phyloP scores from a whole-genome alignment of 2,113 vertebrate species.

The Porphyrio hochstetteri region DNA sequence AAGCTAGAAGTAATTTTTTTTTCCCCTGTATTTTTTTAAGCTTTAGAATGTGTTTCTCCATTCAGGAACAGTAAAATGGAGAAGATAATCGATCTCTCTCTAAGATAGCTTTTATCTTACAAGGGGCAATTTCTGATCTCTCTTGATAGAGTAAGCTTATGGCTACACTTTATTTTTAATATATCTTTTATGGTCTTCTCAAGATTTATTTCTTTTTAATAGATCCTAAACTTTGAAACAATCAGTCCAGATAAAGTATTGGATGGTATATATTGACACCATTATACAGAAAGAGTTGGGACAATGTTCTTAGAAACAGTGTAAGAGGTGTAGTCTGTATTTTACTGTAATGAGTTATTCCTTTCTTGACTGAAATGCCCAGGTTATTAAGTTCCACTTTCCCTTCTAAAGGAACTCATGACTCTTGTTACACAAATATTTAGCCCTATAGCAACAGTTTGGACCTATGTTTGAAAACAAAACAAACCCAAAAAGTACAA shows the following conservation, averaged over 20 bases:
- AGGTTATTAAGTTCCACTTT: background rate
- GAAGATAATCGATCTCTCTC: background rate
- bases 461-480: background rate
- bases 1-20: background rate
- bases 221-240: background rate
- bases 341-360: background rate
- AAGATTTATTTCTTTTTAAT: background rate
- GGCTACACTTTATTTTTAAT: background rate
- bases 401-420: background rate
- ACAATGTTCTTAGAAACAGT: background rate
- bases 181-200: background rate
- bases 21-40: background rate
- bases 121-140: conserved; percentile 13
- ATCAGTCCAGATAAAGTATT: background rate
- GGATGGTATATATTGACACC: background rate
- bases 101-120: conserved; percentile 24
- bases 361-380: background rate
- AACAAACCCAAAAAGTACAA: background rate
- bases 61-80: conserved; percentile 19
- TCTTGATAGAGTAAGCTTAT: background rate
- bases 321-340: background rate
- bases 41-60: background rate
- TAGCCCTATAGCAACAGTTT: conserved; percentile 27
- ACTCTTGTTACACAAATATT: background rate
- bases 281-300: background rate